Conservation (phyloP, 2,888 invertebrate genomes). For the Microctonus aethiopoides region DNA sequence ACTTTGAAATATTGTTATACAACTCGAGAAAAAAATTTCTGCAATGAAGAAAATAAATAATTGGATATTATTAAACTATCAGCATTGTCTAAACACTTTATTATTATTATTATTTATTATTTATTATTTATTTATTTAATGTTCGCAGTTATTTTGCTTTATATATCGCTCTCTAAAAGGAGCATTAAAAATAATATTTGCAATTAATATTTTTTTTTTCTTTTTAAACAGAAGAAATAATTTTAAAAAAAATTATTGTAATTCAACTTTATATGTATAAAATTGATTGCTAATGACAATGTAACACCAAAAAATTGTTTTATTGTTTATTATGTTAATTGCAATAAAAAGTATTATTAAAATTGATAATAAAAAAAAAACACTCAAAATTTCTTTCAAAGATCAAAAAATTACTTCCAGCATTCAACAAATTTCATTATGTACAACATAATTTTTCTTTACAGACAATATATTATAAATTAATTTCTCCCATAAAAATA, state of each 20-base stretch:
- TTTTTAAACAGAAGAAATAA: slow-evolving; percentile 43
- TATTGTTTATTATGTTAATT: slow-evolving; percentile 61
- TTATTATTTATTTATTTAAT: background rate
- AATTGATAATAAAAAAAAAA: no score
- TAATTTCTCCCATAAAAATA: no score
- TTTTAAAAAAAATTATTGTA: slow-evolving; percentile 52
- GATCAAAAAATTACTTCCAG: background rate
- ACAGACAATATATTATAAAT: slow-evolving; percentile 17
- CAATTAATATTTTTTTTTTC: slow-evolving; percentile 36
- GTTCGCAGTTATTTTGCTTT: slow-evolving; percentile 16
- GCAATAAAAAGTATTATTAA: slow-evolving; percentile 58
- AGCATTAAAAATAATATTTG: slow-evolving; percentile 7
- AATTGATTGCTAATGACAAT: slow-evolving; percentile 57
- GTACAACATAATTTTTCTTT: no score
- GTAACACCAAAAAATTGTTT: slow-evolving; percentile 61
- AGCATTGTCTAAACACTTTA: no score
- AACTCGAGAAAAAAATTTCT: slow-evolving; percentile 46
- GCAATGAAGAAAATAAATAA: slow-evolving; percentile 31
- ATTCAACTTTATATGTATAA: slow-evolving; percentile 56
- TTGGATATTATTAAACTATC: no score
- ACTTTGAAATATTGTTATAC: slow-evolving; percentile 48
- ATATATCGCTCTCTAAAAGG: background rate
- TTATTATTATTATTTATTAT: slow-evolving; percentile 10
- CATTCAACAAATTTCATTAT: slow-evolving; percentile 1
- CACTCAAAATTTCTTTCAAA: no score